Percentiles rank a stretch among this genome's conserved stretches.
Conservation (phyloP, 2,113 vertebrate genomes). For the Boleophthalmus pectinirostris region DNA sequence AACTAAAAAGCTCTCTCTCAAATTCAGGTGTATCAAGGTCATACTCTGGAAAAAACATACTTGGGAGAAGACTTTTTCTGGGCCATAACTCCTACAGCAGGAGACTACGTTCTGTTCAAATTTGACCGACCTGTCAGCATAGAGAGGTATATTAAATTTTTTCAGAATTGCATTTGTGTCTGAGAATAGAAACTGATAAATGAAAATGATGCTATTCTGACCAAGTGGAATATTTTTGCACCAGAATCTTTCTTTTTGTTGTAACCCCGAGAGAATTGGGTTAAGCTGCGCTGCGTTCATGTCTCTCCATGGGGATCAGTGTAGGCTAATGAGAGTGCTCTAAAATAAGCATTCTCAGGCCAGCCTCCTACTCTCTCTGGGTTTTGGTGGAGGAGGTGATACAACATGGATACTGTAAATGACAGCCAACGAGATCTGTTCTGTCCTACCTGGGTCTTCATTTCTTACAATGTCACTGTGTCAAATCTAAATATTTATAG, state of each 20-base stretch:
- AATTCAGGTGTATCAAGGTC: constrained; percentile 90
- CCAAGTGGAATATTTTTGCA: neutral
- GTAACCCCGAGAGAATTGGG: constrained; percentile 19
- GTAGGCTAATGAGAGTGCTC: constrained; percentile 68
- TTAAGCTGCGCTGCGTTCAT: neutral
- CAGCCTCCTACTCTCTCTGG: constrained; percentile 42
- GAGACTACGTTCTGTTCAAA: constrained; percentile 95
- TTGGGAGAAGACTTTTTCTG: constrained; percentile 98
- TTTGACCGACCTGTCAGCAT: constrained; percentile 94
- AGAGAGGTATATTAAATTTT: constrained; percentile 79
- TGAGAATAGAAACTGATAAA: neutral
- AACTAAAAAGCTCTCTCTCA: constrained; percentile 5
- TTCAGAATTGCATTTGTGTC: neutral
- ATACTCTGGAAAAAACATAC: constrained; percentile 95
- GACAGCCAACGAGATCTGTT: neutral
- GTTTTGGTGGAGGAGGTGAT: constrained; percentile 15
- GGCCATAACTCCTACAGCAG: constrained; percentile 90
- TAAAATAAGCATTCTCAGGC: constrained; percentile 66
- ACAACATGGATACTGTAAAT: constrained; percentile 7
- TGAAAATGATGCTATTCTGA: neutral
- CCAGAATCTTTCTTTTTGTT: neutral
- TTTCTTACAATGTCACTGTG: neutral
- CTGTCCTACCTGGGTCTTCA: neutral
- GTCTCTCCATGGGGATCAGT: constrained; percentile 40
- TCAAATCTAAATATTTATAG: neutral